Evolutionary conservation across 2,113 vertebrate genomes (phyloP).

Genomic region (Chinchilla lanigera): DNA sequence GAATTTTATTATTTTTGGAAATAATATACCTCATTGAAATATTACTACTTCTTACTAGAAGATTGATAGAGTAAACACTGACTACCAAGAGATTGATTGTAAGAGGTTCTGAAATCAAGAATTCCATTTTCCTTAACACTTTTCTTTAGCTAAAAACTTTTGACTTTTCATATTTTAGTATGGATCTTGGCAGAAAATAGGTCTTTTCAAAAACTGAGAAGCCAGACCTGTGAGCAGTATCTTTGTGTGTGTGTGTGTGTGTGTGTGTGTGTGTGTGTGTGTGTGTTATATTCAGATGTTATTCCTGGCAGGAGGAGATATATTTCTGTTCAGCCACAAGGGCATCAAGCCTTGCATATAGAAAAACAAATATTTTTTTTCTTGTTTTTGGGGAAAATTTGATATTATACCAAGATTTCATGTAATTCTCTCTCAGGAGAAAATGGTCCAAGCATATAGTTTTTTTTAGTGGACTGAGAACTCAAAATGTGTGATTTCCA

Average conservation of each 20-base stretch:
- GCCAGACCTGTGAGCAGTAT: not conserved
- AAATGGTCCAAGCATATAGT: not conserved
- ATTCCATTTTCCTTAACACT: not conserved
- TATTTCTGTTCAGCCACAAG: not conserved
- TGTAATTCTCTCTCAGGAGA: not conserved
- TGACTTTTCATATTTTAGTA: not conserved
- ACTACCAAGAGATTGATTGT: not conserved
- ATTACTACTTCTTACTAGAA: not conserved
- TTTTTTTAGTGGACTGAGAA: not conserved
- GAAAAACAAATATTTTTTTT: not conserved
- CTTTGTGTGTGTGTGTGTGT: not conserved
- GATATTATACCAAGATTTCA: not conserved
- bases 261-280: not conserved
- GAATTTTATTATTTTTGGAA: not conserved
- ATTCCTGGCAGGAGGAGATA: not conserved
- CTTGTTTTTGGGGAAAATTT: not conserved
- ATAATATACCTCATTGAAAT: not conserved
- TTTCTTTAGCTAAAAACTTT: not conserved
- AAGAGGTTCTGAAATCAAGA: conserved; percentile 5
- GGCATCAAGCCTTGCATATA: not conserved
- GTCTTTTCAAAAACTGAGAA: not conserved
- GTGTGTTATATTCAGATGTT: not conserved
- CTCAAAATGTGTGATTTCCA: not conserved
- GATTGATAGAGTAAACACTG: not conserved
- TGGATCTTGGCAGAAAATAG: not conserved